These are phyloP conservation scores for Lophius piscatorius DNA, from an alignment of 2,113 vertebrate genomes.

Conservation along the genomic window DNA sequence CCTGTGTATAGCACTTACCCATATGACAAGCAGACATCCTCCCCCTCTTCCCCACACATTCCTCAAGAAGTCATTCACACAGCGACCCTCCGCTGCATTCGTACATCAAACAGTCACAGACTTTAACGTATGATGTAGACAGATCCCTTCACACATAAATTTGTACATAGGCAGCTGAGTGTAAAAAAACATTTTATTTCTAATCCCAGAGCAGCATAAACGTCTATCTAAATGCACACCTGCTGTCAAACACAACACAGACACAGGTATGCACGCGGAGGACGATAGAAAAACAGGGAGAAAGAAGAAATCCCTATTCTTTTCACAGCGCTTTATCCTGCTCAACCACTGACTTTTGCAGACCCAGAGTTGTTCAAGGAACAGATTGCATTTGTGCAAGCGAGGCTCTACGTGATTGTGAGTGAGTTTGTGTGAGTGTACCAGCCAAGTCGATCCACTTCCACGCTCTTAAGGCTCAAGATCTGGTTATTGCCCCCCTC, in stretches of 20 bases:
- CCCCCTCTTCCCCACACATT: conserved; percentile 53
- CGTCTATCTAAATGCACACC: background rate
- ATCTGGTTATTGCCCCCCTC: conserved; percentile 69
- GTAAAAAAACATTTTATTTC: too few species aligned
- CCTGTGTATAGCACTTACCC: conserved; percentile 41
- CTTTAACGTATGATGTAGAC: conserved; percentile 12
- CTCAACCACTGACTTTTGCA: conserved; percentile 38
- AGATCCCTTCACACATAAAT: background rate
- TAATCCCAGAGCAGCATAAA: background rate
- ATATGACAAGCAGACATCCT: conserved; percentile 63
- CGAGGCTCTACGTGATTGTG: conserved; percentile 22
- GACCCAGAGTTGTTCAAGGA: conserved; percentile 41
- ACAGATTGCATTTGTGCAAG: conserved; percentile 52
- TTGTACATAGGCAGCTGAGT: background rate
- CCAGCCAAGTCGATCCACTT: conserved; percentile 63
- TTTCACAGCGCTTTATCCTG: conserved; percentile 51
- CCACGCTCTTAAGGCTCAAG: conserved; percentile 69
- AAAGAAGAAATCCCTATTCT: conserved; percentile 35
- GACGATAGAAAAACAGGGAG: conserved; percentile 14
- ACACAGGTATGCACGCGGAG: conserved; percentile 5
- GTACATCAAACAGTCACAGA: conserved; percentile 60
- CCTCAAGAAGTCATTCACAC: conserved; percentile 60
- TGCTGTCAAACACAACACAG: background rate
- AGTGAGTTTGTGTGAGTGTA: conserved; percentile 48
- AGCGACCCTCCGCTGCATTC: conserved; percentile 58